A percentile compares a stretch with the other conserved stretches of the same genome.
Conservation (phyloP, 2,113 vertebrate species). For the Nothoprocta perdicaria region DNA sequence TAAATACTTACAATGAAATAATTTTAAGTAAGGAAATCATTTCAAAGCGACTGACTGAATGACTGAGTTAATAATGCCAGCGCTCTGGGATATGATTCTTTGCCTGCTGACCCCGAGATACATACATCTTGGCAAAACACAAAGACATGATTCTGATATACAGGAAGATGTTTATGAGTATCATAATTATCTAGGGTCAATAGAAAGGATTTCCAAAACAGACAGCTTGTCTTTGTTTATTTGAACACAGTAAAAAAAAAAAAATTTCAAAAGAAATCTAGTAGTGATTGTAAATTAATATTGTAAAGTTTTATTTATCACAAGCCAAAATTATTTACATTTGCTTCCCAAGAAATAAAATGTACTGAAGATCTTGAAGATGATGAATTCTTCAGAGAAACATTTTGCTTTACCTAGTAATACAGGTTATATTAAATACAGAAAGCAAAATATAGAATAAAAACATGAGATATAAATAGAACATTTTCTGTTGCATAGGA, state of each 20-base stretch:
- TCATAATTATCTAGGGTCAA: neutral
- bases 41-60: neutral
- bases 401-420: neutral
- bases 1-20: neutral
- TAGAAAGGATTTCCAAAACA: slow-evolving; percentile 21
- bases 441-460: neutral
- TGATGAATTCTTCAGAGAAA: neutral
- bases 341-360: neutral
- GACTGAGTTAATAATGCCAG: neutral
- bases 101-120: neutral
- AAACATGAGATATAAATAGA: neutral
- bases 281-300: neutral
- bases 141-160: neutral
- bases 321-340: neutral
- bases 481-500: neutral
- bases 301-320: neutral
- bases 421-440: neutral
- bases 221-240: neutral
- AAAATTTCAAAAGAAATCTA: slow-evolving; percentile 7
- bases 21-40: neutral
- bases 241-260: neutral
- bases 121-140: neutral
- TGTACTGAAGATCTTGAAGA: neutral
- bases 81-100: neutral
- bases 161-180: neutral